Conservation (phyloP, 2,888 invertebrate genomes). For the Cryptocephalus primarius region DNA sequence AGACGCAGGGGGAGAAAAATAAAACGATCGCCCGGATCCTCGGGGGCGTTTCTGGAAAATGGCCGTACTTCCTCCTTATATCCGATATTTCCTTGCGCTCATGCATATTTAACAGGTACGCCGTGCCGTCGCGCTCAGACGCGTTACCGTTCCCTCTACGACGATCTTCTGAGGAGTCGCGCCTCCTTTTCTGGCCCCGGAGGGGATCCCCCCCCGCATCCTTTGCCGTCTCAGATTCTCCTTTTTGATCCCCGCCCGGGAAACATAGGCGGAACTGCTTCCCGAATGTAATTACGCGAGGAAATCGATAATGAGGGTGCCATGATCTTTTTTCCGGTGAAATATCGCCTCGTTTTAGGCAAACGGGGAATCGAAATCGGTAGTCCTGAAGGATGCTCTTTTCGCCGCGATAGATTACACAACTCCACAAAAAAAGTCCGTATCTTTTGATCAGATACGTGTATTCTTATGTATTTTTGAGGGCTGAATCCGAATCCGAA, state of each 20-base stretch:
- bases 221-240: background rate
- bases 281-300: no score
- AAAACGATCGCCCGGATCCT: background rate
- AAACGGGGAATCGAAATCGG: no score
- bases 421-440: no score
- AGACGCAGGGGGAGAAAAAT: slow-evolving; percentile 11
- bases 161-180: background rate
- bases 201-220: background rate
- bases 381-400: no score
- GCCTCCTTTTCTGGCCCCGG: background rate
- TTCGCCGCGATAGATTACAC: no score
- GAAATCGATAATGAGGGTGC: no score
- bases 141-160: background rate
- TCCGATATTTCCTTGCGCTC: slow-evolving; percentile 35
- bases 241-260: background rate
- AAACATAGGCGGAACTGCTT: no score
- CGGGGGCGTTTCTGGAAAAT: slow-evolving; percentile 33
- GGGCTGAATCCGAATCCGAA: no score
- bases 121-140: background rate
- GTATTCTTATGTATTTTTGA: no score
- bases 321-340: no score
- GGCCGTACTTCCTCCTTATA: slow-evolving; percentile 35
- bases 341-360: no score
- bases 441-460: no score
- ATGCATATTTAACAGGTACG: slow-evolving; percentile 35